These are phyloP conservation scores for Panopea generosa DNA, from an alignment of 2,888 invertebrate species.

Conservation along the genomic window DNA sequence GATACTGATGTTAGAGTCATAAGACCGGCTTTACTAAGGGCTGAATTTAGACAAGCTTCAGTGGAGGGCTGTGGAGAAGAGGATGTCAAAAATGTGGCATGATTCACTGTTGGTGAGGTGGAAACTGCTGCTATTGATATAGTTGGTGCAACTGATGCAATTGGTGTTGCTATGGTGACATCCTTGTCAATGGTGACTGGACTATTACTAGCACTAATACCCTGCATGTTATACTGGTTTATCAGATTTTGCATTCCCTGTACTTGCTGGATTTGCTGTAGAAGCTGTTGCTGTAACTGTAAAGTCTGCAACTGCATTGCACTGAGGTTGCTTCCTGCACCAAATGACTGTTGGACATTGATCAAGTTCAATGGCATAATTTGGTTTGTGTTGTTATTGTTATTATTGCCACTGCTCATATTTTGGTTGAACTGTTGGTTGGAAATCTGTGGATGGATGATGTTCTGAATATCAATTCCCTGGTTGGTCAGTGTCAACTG, in stretches of 20 bases:
- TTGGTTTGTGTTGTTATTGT: conserved; percentile 8
- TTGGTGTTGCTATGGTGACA: neutral
- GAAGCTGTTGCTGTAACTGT: conserved; percentile 75
- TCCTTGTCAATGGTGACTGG: conserved; percentile 30
- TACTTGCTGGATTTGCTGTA: conserved; percentile 77
- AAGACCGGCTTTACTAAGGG: conserved; percentile 18
- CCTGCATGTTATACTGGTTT: conserved; percentile 71
- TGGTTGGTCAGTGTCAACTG: conserved; percentile 30
- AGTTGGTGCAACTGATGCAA: neutral
- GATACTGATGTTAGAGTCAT: conserved; percentile 16
- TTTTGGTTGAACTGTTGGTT: neutral
- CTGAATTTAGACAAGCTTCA: conserved; percentile 4
- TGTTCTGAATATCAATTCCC: conserved; percentile 38
- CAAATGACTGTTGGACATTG: conserved; percentile 72
- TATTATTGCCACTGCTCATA: neutral
- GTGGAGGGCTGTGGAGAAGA: neutral
- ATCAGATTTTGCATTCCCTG: conserved; percentile 77
- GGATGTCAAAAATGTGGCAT: neutral
- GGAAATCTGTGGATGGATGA: conserved; percentile 17
- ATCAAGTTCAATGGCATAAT: conserved; percentile 65
- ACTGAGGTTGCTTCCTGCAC: conserved; percentile 69
- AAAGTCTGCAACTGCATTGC: conserved; percentile 76
- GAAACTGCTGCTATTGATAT: neutral
- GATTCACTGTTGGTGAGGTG: neutral
- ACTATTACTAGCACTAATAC: conserved; percentile 35